Conservation (phyloP, 2,113 vertebrate genomes). For the Mobula hypostoma region DNA sequence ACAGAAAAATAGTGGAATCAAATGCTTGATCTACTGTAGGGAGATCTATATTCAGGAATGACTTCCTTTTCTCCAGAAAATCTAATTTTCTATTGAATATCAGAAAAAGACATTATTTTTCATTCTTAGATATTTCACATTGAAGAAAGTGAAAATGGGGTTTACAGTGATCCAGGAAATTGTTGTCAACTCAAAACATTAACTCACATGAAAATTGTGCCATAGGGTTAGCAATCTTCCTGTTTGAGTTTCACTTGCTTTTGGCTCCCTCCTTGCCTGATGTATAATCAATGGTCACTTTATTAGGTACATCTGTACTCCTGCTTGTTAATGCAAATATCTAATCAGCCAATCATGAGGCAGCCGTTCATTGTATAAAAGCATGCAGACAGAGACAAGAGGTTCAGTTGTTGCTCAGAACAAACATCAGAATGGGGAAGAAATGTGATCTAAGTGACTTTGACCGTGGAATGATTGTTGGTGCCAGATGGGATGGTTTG, state of each 20-base stretch:
- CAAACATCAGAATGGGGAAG: no score
- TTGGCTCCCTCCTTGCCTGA: background rate
- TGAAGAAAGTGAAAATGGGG: background rate
- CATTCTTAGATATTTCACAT: background rate
- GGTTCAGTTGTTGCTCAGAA: no score
- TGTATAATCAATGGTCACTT: background rate
- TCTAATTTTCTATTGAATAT: background rate
- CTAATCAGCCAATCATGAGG: no score
- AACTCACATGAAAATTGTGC: background rate
- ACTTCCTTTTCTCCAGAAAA: conserved; percentile 6
- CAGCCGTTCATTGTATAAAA: no score
- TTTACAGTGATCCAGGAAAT: background rate
- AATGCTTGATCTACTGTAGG: conserved; percentile 4
- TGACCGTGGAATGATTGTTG: no score
- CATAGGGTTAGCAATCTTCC: background rate
- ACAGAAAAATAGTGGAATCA: conserved; percentile 33
- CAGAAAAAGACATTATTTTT: conserved; percentile 25
- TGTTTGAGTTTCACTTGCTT: background rate
- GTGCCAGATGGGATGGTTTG: no score
- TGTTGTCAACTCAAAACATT: background rate
- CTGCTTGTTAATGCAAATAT: no score
- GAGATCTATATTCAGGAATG: background rate
- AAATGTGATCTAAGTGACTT: no score
- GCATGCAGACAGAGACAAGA: no score
- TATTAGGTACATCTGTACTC: no score